These are phyloP conservation scores for Cancer borealis DNA, from an alignment of 2,888 invertebrate species.

Conservation along the genomic window DNA sequence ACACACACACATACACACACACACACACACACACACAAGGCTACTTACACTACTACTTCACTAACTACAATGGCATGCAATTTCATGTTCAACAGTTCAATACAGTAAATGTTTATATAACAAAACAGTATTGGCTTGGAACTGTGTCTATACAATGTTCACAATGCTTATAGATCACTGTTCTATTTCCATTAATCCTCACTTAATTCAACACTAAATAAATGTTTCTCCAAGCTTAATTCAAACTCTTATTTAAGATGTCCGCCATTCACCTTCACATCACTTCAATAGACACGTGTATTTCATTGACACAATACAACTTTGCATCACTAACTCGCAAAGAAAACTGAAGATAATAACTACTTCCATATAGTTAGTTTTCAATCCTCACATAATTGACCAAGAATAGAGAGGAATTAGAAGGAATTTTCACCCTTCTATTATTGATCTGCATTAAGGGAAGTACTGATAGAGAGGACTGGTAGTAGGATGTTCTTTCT, in stretches of 20 bases:
- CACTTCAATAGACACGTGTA: neutral
- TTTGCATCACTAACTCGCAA: neutral
- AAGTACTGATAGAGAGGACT: constrained; percentile 71
- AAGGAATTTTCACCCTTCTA: neutral
- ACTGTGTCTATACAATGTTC: neutral
- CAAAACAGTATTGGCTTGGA: neutral
- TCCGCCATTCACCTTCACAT: neutral
- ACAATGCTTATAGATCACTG: neutral
- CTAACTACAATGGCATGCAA: neutral
- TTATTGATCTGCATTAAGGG: constrained; percentile 36
- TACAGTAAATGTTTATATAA: neutral
- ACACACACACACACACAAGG: no score
- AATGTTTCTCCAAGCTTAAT: neutral
- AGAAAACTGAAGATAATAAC: neutral
- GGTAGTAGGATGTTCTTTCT: constrained; percentile 49
- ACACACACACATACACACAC: no score
- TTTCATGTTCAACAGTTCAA: neutral
- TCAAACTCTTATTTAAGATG: neutral
- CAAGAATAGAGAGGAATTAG: neutral
- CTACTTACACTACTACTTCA: neutral
- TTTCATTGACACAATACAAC: neutral
- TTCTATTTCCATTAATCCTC: neutral
- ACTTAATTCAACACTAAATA: neutral
- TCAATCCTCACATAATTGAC: no score
- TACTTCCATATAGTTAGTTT: no score